Base-by-base conservation (phyloP, 2,113 vertebrate species). In the Rhipidura dahli region DNA sequence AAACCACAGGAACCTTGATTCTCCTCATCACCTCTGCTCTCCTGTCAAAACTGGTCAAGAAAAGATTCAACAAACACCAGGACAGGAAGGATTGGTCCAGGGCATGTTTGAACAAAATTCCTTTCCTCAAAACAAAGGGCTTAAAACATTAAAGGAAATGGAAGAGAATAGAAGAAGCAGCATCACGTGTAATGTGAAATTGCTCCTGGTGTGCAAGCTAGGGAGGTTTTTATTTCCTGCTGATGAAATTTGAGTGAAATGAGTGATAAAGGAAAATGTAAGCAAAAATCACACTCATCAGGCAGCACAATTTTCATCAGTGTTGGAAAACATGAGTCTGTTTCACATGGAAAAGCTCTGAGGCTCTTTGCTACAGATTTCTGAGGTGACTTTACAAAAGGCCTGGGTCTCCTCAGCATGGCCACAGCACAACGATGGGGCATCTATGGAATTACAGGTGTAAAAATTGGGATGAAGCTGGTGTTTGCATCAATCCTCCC, bases 231-330 rank as follows among this genome's bases (percentile, higher is more conserved):
- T 81, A 81, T 84, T 87, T 87, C 81, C 50, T 70, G 39, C 54
- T 82, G 82, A 87, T 66, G 69, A 93, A 87, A 53, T 73, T 35
- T 37, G 64, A 95, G 24, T 16, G 73, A 75, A 95, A 81, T 75
- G 78, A 89, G 69, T 81, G 90, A 93, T 70, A 90, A 87, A 89
- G 54, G 42, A 66, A 90, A 95, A 87, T 50, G 73, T 93, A 94
- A 95, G 31, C 69, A 96, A 91, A 91, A 85, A 60, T 86, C 63
- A 85, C 79, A 88, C 93, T 91, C 79, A 77, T 61, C 86, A 83
- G 66, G 61, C 40, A 90, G 35, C 9, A 5, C 1, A 10, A 8
- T 82, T 71, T 68, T 59, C 83, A 86, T 56, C 66, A 86, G 66
- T 0, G 0, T 1, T 21, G 11, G 51, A 44, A 72, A 95, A 80